Evolutionary conservation across 2,113 vertebrate species (phyloP), one percentile per base, ranked within the genome.

Genomic region (Vulpes lagopus): DNA sequence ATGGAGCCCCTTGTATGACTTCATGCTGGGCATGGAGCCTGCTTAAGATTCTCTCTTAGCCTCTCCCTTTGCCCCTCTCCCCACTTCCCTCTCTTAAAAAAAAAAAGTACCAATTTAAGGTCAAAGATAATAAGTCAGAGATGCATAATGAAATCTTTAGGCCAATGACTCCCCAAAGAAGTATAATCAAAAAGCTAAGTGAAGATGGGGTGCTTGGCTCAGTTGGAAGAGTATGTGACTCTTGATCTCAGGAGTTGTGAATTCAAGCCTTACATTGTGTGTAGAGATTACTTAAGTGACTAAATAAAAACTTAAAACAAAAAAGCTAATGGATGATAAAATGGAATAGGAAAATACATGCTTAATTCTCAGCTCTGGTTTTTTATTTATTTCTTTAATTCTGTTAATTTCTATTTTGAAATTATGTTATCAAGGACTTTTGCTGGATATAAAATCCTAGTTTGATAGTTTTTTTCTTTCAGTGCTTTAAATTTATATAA

Each of bases 381-480:
- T 22, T 76, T 76, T 25, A 57, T 27, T 69, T 81, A 32, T 25
- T 88, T 82, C 25, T 95, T 93, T 49, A 65, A 73, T 83, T 74
- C 35, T 22, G n/a, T 62, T 74, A 19, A 93, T 84, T 91, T 90
- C 19, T 86, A 73, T 80, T 53, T 91, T 84, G 15, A 80, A 95
- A 91, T 27, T 16, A 38, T 84, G 30, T 79, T 69, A 91, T 67
- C 38, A 16, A 4, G 1, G n/a, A 53, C 14, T 43, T 43, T 43
- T 43, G 43, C 43, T 43, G 43, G 43, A 43, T 43, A 43, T 43
- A 43, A 43, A 43, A 43, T 43, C 43, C 43, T 43, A 43, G 43
- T 43, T 43, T 43, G 43, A 43, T 43, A 43, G 43, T 6, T 43
- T 43, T 43, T 43, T 43, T 43, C 43, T 43, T 43, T 43, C 43